phyloP scores from a whole-genome alignment of 2,888 invertebrate genomes.

The Caenorhabditis sulstoni region DNA sequence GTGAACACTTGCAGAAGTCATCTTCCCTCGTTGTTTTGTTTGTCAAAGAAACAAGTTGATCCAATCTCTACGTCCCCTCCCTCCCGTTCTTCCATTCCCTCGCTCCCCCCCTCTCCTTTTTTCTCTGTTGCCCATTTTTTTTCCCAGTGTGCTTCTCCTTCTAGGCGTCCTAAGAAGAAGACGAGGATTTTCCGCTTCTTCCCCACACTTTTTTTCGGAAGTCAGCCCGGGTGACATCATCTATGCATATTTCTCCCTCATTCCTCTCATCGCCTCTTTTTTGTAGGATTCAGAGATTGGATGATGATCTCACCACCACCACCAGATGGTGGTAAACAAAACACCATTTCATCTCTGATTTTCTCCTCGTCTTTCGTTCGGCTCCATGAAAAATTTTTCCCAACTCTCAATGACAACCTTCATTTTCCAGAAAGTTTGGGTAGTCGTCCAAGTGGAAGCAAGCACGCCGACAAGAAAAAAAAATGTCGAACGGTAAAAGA shows the following conservation, averaged over 20 bases:
- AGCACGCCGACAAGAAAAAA: background rate
- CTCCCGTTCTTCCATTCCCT: background rate
- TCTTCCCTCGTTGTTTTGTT: constrained; percentile 58
- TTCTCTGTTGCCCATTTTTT: constrained; percentile 19
- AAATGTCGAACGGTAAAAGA: constrained; percentile 21
- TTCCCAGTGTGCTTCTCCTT: background rate
- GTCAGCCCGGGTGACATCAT: too few species aligned
- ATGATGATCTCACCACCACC: too few species aligned
- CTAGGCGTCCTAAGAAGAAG: too few species aligned
- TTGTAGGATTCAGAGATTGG: too few species aligned
- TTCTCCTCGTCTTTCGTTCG: constrained; percentile 3
- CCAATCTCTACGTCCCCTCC: constrained; percentile 21
- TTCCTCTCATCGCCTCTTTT: too few species aligned
- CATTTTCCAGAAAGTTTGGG: constrained; percentile 46
- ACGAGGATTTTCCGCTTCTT: background rate
- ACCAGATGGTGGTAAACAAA: too few species aligned
- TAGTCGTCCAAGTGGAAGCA: constrained; percentile 12
- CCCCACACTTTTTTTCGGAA: background rate
- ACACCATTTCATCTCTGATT: background rate
- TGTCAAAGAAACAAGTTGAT: constrained; percentile 55
- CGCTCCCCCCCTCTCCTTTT: background rate
- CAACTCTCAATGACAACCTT: background rate
- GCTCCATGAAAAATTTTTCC: background rate
- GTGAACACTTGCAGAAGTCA: constrained; percentile 11
- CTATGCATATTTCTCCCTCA: too few species aligned